These are phyloP conservation scores for Torymus auratus DNA, from an alignment of 2,888 invertebrate species.

Conservation along the genomic window DNA sequence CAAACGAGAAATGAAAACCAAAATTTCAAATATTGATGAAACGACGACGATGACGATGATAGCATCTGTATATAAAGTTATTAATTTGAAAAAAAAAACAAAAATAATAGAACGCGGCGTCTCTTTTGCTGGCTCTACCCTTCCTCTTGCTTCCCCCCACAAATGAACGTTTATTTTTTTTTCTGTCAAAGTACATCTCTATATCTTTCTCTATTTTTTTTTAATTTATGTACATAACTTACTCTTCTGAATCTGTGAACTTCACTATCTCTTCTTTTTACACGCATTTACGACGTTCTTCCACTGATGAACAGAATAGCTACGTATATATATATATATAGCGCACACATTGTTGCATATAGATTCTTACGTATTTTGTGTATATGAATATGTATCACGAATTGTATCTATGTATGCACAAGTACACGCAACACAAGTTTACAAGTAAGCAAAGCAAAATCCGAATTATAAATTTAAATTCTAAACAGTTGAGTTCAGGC, in stretches of 20 bases:
- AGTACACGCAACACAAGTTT: constrained; percentile 26
- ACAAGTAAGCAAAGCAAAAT: background rate
- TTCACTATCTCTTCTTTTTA: constrained; percentile 53
- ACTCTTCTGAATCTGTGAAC: constrained; percentile 49
- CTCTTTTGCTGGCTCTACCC: constrained; percentile 77
- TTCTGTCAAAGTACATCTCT: constrained; percentile 44
- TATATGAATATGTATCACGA: constrained; percentile 51
- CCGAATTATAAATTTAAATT: no score
- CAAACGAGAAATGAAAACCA: constrained; percentile 36
- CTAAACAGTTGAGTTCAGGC: no score
- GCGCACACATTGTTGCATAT: constrained; percentile 48
- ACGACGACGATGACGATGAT: constrained; percentile 55
- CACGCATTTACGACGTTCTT: constrained; percentile 59
- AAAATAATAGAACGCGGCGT: constrained; percentile 65
- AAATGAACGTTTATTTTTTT: constrained; percentile 61
- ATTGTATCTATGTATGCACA: constrained; percentile 50
- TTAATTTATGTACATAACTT: constrained; percentile 48
- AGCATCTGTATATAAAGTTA: constrained; percentile 35
- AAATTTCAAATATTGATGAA: constrained; percentile 30
- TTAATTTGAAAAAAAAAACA: constrained; percentile 41
- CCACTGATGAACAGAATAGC: constrained; percentile 42
- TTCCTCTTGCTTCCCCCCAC: constrained; percentile 77
- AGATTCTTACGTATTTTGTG: constrained; percentile 40
- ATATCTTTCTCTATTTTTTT: constrained; percentile 53
- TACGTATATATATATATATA: constrained; percentile 21